A percentile compares a stretch with the other conserved stretches of the same genome.
Conservation (phyloP, 2,113 vertebrate species). For the Chlorodrepanis virens region DNA sequence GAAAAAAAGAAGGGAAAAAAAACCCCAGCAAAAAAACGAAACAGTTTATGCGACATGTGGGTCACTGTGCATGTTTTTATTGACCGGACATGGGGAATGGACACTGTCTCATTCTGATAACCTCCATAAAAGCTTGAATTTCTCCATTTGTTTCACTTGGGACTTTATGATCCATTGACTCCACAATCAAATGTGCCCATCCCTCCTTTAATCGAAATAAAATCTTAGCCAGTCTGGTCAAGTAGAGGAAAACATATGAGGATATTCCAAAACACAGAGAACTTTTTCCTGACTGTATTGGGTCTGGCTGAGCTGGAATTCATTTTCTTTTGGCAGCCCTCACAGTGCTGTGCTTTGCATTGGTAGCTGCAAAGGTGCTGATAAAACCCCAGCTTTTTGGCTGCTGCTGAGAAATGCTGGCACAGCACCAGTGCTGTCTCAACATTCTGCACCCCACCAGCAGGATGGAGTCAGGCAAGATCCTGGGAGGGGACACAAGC, state of each 20-base stretch:
- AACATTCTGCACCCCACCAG: background rate
- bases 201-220: background rate
- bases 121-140: background rate
- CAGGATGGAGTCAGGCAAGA: background rate
- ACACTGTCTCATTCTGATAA: fast-evolving
- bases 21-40: fast-evolving
- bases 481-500: background rate
- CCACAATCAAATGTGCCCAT: background rate
- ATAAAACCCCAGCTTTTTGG: background rate
- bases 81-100: background rate
- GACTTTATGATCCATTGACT: background rate
- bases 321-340: background rate
- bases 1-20: background rate
- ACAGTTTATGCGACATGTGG: background rate
- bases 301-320: background rate
- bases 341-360: background rate
- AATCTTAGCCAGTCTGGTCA: background rate
- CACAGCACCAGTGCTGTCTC: background rate
- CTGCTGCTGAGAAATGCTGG: background rate
- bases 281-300: background rate
- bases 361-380: background rate
- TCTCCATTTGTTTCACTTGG: background rate
- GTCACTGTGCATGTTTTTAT: background rate
- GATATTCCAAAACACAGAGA: background rate
- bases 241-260: background rate